A percentile compares a stretch with the other conserved stretches of the same genome.
Evolutionary conservation across 2,888 invertebrate species (phyloP).

Genomic region (Callinectes sapidus): DNA sequence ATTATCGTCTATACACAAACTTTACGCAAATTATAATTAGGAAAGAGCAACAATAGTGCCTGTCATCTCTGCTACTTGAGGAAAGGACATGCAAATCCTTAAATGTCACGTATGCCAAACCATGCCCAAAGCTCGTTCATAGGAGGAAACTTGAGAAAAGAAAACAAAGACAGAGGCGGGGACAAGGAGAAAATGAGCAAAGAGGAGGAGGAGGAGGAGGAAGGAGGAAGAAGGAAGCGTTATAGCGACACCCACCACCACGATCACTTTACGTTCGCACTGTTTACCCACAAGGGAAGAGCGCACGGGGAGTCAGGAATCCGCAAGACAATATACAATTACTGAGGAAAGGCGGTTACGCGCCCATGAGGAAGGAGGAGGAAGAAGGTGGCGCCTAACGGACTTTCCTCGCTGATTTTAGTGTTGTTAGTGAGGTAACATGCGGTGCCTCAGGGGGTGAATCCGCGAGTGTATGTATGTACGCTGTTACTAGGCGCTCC

Average conservation of each 20-base stretch:
- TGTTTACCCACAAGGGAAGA: conserved; percentile 37
- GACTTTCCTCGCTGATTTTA: conserved; percentile 54
- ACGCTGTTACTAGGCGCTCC: conserved; percentile 34
- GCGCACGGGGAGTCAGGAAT: conserved; percentile 32
- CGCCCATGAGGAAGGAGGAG: neutral
- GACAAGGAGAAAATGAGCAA: neutral
- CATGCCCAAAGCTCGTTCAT: neutral
- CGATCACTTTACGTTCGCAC: conserved; percentile 6
- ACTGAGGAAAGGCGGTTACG: conserved; percentile 52
- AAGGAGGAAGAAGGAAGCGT: neutral
- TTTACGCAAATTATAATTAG: too few relatives aligned
- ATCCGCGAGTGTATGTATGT: conserved; percentile 18
- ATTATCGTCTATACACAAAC: too few relatives aligned
- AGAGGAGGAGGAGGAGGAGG: neutral
- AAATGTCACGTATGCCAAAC: neutral
- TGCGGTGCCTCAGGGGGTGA: conserved; percentile 51
- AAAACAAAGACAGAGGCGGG: too few relatives aligned
- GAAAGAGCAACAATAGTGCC: too few relatives aligned
- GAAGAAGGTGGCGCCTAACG: conserved; percentile 28
- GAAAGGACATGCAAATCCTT: too few relatives aligned
- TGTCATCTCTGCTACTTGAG: too few relatives aligned
- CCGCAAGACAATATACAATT: conserved; percentile 55
- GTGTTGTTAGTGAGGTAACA: conserved; percentile 52
- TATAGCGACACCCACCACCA: neutral
- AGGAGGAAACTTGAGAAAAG: too few relatives aligned